Percentiles rank a stretch among this genome's conserved stretches.
Conservation (phyloP, 2,888 invertebrate genomes). For the Ochropacha duplaris region DNA sequence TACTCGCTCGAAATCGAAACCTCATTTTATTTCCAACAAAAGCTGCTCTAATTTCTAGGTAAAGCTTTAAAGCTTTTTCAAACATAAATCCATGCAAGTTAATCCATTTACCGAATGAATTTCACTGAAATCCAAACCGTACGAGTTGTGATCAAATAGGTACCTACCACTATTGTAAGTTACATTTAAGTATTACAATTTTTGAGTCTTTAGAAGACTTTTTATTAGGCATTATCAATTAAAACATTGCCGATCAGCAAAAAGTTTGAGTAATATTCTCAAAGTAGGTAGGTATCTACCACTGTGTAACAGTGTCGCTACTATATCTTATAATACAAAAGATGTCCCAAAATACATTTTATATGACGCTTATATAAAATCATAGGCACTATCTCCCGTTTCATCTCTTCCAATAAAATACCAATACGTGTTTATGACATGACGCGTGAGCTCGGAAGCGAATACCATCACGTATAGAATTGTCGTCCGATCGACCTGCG, state of each 20-base stretch:
- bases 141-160: neutral
- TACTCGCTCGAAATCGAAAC: neutral
- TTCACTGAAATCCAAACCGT: neutral
- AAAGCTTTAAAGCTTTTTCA: neutral
- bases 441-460: slow-evolving; percentile 22
- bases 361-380: neutral
- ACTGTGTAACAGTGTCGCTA: no score
- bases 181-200: no score
- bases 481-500: slow-evolving; percentile 5
- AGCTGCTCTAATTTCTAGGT: neutral
- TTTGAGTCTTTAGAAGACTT: no score
- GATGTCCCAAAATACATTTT: neutral
- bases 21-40: neutral
- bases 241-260: no score
- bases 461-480: neutral
- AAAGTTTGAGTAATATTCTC: neutral
- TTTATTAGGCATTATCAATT: no score
- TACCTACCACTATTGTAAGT: no score
- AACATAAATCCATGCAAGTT: neutral
- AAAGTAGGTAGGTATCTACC: neutral
- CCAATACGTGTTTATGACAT: slow-evolving; percentile 28
- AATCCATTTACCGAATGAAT: neutral
- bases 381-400: slow-evolving; percentile 9
- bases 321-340: neutral
- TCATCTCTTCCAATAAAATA: slow-evolving; percentile 33